phyloP scores from a whole-genome alignment of 2,888 invertebrate genomes.

The Cerastoderma edule region DNA sequence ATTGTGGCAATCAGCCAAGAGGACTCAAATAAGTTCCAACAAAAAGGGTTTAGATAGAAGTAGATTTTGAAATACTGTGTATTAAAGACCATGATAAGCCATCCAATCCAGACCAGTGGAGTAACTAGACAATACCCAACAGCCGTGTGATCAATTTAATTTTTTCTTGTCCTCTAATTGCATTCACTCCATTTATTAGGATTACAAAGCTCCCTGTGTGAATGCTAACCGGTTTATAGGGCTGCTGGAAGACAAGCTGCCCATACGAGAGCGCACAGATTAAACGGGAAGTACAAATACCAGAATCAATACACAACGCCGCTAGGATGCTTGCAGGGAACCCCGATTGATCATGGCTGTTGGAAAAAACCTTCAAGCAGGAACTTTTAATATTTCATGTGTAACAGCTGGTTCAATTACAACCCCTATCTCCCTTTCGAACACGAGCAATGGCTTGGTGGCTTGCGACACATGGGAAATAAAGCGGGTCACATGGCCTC shows the following conservation, averaged over 20 bases:
- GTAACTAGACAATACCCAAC: too few relatives aligned
- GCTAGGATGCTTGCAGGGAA: conserved; percentile 1
- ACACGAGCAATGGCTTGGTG: background rate
- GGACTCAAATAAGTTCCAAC: too few relatives aligned
- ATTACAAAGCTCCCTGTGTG: too few relatives aligned
- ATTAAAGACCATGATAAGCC: too few relatives aligned
- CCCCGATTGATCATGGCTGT: background rate
- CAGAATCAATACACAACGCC: conserved; percentile 4
- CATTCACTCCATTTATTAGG: too few relatives aligned
- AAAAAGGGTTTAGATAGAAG: too few relatives aligned
- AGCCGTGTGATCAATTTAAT: too few relatives aligned
- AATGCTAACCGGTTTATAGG: too few relatives aligned
- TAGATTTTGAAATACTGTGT: too few relatives aligned
- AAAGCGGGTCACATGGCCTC: conserved; percentile 2
- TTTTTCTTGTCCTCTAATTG: too few relatives aligned
- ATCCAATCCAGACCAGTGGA: too few relatives aligned
- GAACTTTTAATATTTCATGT: conserved; percentile 7
- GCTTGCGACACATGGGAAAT: background rate
- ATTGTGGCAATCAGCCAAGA: too few relatives aligned
- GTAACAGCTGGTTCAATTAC: conserved; percentile 7
- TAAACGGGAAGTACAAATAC: background rate
- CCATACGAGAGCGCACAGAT: background rate
- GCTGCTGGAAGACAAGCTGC: background rate
- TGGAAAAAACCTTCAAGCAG: background rate
- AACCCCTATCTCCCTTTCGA: background rate